Conservation (phyloP, 2,113 vertebrate species). For the Sebastes fasciatus region DNA sequence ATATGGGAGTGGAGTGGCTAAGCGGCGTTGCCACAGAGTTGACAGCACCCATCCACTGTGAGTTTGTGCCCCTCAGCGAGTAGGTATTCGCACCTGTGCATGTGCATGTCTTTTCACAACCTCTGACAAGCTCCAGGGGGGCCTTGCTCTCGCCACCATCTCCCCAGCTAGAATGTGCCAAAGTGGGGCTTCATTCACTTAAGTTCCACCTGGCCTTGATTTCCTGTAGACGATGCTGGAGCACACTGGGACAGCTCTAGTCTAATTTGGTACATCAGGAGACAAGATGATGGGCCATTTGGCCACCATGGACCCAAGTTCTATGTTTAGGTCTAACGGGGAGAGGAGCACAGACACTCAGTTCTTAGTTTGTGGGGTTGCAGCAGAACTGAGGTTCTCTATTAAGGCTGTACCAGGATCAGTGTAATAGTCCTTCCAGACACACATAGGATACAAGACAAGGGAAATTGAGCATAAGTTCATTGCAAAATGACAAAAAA, state of each 20-base stretch:
- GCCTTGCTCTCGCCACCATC: constrained; percentile 55
- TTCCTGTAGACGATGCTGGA: constrained; percentile 73
- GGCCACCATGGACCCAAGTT: constrained; percentile 59
- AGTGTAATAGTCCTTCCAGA: neutral
- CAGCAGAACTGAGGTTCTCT: neutral
- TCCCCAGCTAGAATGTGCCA: constrained; percentile 77
- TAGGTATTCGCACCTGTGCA: constrained; percentile 55
- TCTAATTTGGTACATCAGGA: constrained; percentile 77
- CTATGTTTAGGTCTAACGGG: constrained; percentile 47
- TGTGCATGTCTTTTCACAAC: constrained; percentile 33
- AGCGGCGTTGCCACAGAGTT: constrained; percentile 60
- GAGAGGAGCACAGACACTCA: constrained; percentile 37
- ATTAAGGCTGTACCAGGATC: neutral
- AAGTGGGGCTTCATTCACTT: constrained; percentile 78
- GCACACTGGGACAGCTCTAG: constrained; percentile 76
- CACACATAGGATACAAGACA: neutral
- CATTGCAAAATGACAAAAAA: neutral
- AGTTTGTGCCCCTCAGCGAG: constrained; percentile 45
- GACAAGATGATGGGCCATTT: constrained; percentile 75
- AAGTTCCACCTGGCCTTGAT: constrained; percentile 80
- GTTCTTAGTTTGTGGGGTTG: constrained; percentile 16
- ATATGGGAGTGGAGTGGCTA: constrained; percentile 62
- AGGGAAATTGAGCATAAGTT: neutral
- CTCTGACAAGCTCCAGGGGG: constrained; percentile 60
- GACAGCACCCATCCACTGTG: constrained; percentile 59